These are phyloP conservation scores for Zosterops pallidus DNA, from an alignment of 2,113 vertebrate species.

Conservation along the genomic window DNA sequence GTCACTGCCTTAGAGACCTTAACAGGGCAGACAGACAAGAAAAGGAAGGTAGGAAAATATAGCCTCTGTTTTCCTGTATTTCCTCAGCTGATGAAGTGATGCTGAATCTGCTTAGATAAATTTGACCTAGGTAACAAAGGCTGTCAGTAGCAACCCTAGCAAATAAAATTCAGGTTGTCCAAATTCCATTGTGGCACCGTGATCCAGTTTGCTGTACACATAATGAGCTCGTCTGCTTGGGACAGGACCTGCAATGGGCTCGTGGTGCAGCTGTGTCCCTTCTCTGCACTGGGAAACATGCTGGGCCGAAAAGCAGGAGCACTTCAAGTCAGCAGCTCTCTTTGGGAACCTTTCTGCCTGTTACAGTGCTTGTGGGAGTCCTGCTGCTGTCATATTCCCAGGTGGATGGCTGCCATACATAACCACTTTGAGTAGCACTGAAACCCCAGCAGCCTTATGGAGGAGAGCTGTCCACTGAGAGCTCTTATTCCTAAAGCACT, in stretches of 20 bases:
- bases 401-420: not conserved
- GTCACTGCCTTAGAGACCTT: not conserved
- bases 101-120: not conserved
- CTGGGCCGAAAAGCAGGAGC: not conserved
- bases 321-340: not conserved
- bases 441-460: not conserved
- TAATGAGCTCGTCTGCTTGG: accelerated
- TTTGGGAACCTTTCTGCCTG: not conserved
- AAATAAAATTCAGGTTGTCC: not conserved
- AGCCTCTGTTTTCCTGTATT: not conserved
- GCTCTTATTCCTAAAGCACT: not conserved
- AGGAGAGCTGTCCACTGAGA: not conserved
- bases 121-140: not conserved
- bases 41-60: not conserved
- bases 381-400: not conserved
- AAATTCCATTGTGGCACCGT: accelerated
- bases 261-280: not conserved
- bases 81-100: not conserved
- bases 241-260: not conserved
- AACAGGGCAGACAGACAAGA: not conserved
- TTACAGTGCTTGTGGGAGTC: not conserved
- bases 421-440: not conserved
- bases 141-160: not conserved
- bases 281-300: not conserved
- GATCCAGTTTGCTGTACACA: not conserved